Conservation (phyloP, 2,888 invertebrate genomes). For the Strigamia transsilvanica region DNA sequence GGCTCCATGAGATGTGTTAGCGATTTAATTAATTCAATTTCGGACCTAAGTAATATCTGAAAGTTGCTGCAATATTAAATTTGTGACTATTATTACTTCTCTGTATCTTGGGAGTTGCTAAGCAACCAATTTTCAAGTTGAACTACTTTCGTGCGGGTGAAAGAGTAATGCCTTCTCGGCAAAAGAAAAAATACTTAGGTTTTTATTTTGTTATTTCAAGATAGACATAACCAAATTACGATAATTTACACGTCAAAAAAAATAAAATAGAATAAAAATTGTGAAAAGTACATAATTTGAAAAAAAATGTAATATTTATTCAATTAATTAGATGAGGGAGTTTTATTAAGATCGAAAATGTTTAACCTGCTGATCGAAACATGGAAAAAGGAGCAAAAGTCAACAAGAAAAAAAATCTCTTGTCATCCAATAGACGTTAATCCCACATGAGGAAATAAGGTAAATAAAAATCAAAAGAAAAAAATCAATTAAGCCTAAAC, state of each 20-base stretch:
- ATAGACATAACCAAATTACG: too few relatives aligned
- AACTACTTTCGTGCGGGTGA: not conserved
- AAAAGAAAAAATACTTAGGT: too few relatives aligned
- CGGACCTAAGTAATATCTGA: not conserved
- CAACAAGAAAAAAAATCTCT: slow-evolving; percentile 5
- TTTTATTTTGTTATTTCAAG: too few relatives aligned
- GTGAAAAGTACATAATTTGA: not conserved
- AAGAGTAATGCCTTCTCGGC: too few relatives aligned
- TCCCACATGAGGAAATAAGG: slow-evolving; percentile 3
- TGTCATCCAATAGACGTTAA: slow-evolving; percentile 22
- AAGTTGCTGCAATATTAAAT: not conserved
- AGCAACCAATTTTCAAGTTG: not conserved
- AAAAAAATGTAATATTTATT: not conserved
- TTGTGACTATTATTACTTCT: slow-evolving; percentile 20
- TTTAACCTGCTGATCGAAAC: slow-evolving; percentile 28
- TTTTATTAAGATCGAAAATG: slow-evolving; percentile 14
- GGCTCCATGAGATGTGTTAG: not conserved
- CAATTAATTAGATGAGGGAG: not conserved
- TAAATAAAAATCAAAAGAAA: slow-evolving; percentile 9
- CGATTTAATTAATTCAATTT: slow-evolving; percentile 6
- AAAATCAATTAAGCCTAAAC: slow-evolving; percentile 17
- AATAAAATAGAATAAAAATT: too few relatives aligned
- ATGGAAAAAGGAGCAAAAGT: slow-evolving; percentile 3
- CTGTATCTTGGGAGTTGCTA: not conserved
- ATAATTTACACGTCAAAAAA: too few relatives aligned